Conservation (phyloP, 2,888 invertebrate genomes). For the Choreutis nemorana region DNA sequence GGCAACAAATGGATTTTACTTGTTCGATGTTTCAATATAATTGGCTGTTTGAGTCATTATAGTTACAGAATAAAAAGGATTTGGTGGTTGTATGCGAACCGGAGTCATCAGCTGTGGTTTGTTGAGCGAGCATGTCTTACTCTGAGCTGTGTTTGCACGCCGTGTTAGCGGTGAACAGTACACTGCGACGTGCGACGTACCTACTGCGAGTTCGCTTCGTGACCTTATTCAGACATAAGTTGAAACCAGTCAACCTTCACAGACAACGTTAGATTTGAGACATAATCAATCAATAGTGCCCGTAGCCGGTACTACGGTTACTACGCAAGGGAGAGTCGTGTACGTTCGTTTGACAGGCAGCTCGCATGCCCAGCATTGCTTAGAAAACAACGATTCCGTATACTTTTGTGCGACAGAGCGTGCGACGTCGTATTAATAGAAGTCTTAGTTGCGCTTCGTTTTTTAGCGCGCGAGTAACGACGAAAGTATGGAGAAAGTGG, state of each 20-base stretch:
- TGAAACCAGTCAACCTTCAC: too few relatives aligned
- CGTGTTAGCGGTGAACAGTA: constrained; percentile 21
- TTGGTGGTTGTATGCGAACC: constrained; percentile 3
- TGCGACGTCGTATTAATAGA: constrained; percentile 54
- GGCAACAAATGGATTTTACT: constrained; percentile 62
- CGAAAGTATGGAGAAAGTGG: constrained; percentile 67
- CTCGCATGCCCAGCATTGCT: constrained; percentile 20
- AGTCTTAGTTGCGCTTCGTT: constrained; percentile 45
- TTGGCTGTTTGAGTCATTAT: too few relatives aligned
- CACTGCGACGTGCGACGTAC: too few relatives aligned
- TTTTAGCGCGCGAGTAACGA: constrained; percentile 60
- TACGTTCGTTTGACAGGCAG: constrained; percentile 25
- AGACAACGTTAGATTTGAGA: too few relatives aligned
- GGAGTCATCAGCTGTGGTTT: constrained; percentile 1
- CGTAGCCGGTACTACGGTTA: constrained; percentile 9
- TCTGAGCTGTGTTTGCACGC: constrained; percentile 23
- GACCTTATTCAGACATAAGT: too few relatives aligned
- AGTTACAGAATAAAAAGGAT: too few relatives aligned
- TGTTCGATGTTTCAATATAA: constrained; percentile 43
- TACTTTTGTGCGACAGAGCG: constrained; percentile 49
- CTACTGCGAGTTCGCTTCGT: too few relatives aligned
- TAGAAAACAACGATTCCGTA: constrained; percentile 42
- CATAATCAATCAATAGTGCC: background rate
- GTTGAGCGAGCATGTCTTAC: constrained; percentile 9
- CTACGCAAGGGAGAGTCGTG: constrained; percentile 25